These are phyloP conservation scores for Oxyteleia sp. DNA, from an alignment of 2,888 invertebrate species.

Conservation along the genomic window DNA sequence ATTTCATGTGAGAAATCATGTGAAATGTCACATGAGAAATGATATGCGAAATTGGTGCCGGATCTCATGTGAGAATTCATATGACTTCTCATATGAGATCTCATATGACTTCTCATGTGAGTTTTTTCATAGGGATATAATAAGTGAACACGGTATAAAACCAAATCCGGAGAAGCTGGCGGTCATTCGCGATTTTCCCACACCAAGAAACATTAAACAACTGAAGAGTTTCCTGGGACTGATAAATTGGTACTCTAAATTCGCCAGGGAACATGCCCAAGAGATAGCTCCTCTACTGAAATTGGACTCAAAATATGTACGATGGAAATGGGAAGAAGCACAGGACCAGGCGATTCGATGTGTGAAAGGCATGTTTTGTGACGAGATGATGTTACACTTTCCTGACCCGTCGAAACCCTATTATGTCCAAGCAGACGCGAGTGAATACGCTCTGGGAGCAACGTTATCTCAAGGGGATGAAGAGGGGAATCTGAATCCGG, in stretches of 20 bases:
- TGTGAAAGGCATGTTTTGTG: constrained; percentile 5
- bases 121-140: too few relatives aligned
- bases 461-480: constrained; percentile 40
- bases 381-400: constrained; percentile 13
- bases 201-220: background rate
- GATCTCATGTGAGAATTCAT: too few relatives aligned
- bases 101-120: too few relatives aligned
- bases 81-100: too few relatives aligned
- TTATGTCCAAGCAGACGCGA: constrained; percentile 35
- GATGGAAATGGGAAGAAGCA: constrained; percentile 47
- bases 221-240: background rate
- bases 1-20: too few relatives aligned
- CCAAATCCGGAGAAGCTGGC: background rate
- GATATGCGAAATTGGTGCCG: too few relatives aligned
- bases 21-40: too few relatives aligned
- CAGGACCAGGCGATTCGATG: constrained; percentile 40
- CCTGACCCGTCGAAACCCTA: constrained; percentile 31
- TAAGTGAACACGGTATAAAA: too few relatives aligned
- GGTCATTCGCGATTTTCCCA: background rate
- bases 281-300: constrained; percentile 26
- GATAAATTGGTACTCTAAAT: background rate
- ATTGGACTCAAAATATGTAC: constrained; percentile 31
- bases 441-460: constrained; percentile 56
- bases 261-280: background rate
- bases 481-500: constrained; percentile 22